Evolutionary conservation across 2,888 invertebrate genomes (phyloP), one percentile per base, ranked within the genome.

Genomic region (Masnerella sp.): DNA sequence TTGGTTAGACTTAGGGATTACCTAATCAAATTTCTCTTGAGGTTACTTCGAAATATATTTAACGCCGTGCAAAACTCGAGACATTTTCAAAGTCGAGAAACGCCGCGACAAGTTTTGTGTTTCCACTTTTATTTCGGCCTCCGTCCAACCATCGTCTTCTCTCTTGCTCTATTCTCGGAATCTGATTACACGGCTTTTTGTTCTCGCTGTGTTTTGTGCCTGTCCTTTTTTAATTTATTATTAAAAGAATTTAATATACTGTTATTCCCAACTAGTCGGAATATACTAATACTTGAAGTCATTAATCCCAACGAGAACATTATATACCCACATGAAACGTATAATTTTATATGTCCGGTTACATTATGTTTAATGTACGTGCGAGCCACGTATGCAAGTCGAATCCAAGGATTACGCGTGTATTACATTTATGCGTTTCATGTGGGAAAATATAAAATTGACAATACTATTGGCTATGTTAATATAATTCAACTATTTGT

Each of bases 331-430:
- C 70, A 71, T 52, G 68, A 65, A 72, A 72, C 75, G 67, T 70
- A 71, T 75, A 75, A 75, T 75, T 75, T 72, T 72, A 72, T 69
- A 75, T 72, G 75, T 75, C 72, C 75, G 75, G 75, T 75, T 75
- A 75, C 75, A 75, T 72, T 75, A 75, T 72, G 69, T 69, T 72
- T 72, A 72, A 69, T 72, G 59, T 72, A 72, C 75, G 68, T 72
- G 65, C 64, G 72, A 75, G 69, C 75, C 71, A 65, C 69, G 75
- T 69, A 75, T 59, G 68, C 75, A 68, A 64, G 64, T 68, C 58
- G 68, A 49, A 71, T 71, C 17, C 75, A 61, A 64, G 75, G 71
- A 64, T 68, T 71, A 68, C 43, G 67, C 68, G 54, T 75, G 71
- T 71, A 71, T 64, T 72, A 73, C 73, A 58, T 64, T 68, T 62